Conservation (phyloP, 2,888 invertebrate species). For the Pachymerium ferrugineum region DNA sequence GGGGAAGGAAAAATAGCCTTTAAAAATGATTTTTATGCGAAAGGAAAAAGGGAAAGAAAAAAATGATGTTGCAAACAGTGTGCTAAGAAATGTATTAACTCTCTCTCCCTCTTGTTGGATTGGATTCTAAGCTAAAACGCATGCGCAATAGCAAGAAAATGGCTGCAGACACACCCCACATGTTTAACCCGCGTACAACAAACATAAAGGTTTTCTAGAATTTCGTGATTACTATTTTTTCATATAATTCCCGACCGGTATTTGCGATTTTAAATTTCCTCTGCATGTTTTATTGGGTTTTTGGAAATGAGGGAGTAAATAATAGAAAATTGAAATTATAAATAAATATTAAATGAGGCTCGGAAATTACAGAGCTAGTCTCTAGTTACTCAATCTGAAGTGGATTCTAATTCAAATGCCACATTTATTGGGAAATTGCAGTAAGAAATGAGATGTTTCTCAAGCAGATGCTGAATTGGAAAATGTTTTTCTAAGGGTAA, state of each 20-base stretch:
- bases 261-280: neutral
- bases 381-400: constrained; percentile 10
- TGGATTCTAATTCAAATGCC: constrained; percentile 19
- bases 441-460: constrained; percentile 7
- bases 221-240: no score
- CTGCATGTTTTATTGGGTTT: neutral
- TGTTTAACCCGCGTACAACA: no score
- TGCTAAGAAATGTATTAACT: no score
- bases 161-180: constrained; percentile 2
- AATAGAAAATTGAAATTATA: constrained; percentile 20
- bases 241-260: no score
- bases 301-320: constrained; percentile 9
- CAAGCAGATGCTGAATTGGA: neutral
- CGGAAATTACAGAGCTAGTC: constrained; percentile 14
- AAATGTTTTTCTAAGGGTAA: constrained; percentile 5
- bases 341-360: constrained; percentile 16
- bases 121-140: neutral
- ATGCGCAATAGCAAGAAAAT: neutral
- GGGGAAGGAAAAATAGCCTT: no score
- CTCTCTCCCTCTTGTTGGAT: no score
- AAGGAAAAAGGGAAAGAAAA: no score
- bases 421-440: constrained; percentile 16
- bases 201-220: no score
- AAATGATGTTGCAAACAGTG: no score
- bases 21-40: no score